Percentiles rank a stretch among this genome's conserved stretches.
Conservation (phyloP, 2,113 vertebrate genomes). For the Glaucidium brasilianum region DNA sequence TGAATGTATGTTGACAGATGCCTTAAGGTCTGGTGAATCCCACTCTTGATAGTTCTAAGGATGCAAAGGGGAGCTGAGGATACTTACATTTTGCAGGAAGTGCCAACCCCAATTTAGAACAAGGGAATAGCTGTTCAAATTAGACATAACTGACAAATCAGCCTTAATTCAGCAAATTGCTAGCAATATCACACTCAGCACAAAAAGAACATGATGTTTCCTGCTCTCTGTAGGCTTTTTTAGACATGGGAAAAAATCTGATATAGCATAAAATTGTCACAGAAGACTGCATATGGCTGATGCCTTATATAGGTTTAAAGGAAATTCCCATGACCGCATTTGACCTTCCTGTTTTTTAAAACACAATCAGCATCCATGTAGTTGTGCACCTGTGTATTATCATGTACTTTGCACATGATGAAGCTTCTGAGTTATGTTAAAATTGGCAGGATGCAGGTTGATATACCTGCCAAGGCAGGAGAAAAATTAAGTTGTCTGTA, state of each 20-base stretch:
- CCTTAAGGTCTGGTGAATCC: slow-evolving; percentile 36
- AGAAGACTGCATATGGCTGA: slow-evolving; percentile 15
- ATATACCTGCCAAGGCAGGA: background rate
- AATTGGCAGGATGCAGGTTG: background rate
- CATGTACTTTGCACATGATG: background rate
- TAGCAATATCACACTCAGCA: slow-evolving; percentile 32
- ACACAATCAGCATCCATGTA: background rate
- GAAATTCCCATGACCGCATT: slow-evolving; percentile 38
- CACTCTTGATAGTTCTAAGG: slow-evolving; percentile 7
- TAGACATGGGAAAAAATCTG: slow-evolving; percentile 22
- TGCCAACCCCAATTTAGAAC: slow-evolving; percentile 27
- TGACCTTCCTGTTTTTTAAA: slow-evolving; percentile 15
- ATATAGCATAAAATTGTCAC: slow-evolving; percentile 18
- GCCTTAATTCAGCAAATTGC: slow-evolving; percentile 39
- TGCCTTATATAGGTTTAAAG: slow-evolving; percentile 27
- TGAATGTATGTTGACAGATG: slow-evolving; percentile 42
- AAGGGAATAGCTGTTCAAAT: slow-evolving; percentile 24
- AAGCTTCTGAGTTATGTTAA: background rate
- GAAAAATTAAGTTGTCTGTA: background rate
- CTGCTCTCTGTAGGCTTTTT: slow-evolving; percentile 4
- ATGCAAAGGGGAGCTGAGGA: slow-evolving; percentile 36
- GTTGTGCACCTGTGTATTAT: background rate
- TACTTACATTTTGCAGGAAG: background rate
- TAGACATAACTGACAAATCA: slow-evolving; percentile 22
- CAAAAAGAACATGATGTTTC: slow-evolving; percentile 55